Conservation (phyloP, 2,888 invertebrate genomes). For the Diogma glabrata region DNA sequence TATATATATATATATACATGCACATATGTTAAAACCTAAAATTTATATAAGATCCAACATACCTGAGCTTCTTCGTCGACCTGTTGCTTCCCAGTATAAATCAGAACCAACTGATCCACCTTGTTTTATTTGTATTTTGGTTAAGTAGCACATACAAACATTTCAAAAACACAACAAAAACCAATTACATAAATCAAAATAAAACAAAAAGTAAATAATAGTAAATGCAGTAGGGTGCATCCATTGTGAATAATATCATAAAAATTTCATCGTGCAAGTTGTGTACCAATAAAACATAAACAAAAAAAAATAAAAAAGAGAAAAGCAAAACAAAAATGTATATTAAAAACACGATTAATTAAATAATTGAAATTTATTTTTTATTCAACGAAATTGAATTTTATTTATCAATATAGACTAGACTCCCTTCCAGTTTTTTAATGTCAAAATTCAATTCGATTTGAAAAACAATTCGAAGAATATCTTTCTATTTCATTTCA, state of each 20-base stretch:
- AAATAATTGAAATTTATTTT: too few species aligned
- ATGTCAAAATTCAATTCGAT: too few species aligned
- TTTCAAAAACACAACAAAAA: slow-evolving; percentile 1
- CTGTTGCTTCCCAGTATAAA: slow-evolving; percentile 35
- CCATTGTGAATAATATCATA: slow-evolving; percentile 2
- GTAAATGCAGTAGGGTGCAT: not conserved
- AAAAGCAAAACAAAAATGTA: slow-evolving; percentile 11
- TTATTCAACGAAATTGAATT: too few species aligned
- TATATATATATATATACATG: too few species aligned
- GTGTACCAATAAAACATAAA: slow-evolving; percentile 8
- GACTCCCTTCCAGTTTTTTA: too few species aligned
- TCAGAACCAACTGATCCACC: slow-evolving; percentile 24
- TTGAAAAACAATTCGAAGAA: not conserved
- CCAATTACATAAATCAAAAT: slow-evolving; percentile 14
- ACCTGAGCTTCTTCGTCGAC: slow-evolving; percentile 35
- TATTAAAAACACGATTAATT: too few species aligned
- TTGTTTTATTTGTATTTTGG: slow-evolving; percentile 5
- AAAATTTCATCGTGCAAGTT: slow-evolving; percentile 6
- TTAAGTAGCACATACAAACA: not conserved
- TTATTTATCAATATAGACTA: too few species aligned
- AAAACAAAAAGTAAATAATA: not conserved
- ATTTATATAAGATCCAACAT: slow-evolving; percentile 20
- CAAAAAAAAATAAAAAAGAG: slow-evolving; percentile 10
- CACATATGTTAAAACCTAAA: too few species aligned
- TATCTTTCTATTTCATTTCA: not conserved